A percentile compares a stretch with the other conserved stretches of the same genome.
These are phyloP conservation scores for Alexandromys fortis DNA, from an alignment of 2,113 vertebrate species.

Conservation along the genomic window DNA sequence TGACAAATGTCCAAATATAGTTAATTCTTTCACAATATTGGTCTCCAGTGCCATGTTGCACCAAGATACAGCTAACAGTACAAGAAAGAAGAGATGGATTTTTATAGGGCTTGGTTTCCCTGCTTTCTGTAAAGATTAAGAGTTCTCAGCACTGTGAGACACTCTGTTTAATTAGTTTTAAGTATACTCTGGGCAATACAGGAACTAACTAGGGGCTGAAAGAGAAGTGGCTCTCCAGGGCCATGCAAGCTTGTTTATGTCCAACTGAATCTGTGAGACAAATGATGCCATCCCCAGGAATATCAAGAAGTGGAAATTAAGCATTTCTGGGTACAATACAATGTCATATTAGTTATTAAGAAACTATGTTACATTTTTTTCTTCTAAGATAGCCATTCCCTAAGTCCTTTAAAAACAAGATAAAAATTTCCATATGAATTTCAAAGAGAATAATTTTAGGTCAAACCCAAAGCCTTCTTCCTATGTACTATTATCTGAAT, in stretches of 20 bases:
- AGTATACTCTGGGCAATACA: not conserved
- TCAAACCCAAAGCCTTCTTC: not conserved
- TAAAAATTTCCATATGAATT: not conserved
- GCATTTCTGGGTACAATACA: not conserved
- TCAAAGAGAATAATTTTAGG: not conserved
- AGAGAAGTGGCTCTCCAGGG: not conserved
- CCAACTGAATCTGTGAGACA: not conserved
- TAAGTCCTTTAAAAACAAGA: not conserved
- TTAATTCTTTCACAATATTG: not conserved
- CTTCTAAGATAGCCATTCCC: not conserved
- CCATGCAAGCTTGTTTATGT: not conserved
- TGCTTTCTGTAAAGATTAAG: conserved; percentile 1
- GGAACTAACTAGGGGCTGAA: not conserved
- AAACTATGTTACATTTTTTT: not conserved
- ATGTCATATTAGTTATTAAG: not conserved
- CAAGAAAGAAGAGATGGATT: not conserved
- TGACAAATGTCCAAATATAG: not conserved
- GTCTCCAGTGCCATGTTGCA: not conserved
- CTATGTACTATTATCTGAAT: not conserved
- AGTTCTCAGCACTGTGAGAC: not conserved
- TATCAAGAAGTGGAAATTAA: not conserved
- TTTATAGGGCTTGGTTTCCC: not conserved
- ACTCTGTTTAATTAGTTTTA: conserved; percentile 24
- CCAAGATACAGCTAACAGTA: not conserved
- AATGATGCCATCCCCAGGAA: not conserved